These are phyloP conservation scores for Haliaeetus leucogaster DNA, from an alignment of 2,113 vertebrate species.

Conservation along the genomic window DNA sequence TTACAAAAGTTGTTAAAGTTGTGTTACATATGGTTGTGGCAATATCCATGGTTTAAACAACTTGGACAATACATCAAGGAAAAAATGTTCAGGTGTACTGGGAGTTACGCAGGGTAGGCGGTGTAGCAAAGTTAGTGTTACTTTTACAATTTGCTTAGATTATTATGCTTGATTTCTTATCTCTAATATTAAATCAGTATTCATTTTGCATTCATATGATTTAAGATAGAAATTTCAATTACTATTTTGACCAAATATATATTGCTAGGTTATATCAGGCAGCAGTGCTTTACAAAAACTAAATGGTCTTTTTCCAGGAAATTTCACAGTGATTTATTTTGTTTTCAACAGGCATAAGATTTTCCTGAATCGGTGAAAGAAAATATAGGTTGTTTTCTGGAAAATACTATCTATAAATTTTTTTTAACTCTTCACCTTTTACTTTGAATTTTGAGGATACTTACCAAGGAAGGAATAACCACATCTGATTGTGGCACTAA, in stretches of 20 bases:
- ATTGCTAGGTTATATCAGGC: not conserved
- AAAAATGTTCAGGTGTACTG: not conserved
- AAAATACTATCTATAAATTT: not conserved
- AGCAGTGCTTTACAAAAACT: not conserved
- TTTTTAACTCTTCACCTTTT: not conserved
- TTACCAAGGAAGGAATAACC: not conserved
- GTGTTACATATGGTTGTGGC: fast-evolving
- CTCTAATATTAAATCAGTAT: not conserved
- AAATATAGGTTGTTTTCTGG: not conserved
- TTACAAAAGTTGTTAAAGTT: not conserved
- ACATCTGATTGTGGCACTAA: not conserved
- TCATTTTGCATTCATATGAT: not conserved
- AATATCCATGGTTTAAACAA: not conserved
- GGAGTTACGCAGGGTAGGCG: not conserved
- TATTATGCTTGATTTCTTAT: not conserved
- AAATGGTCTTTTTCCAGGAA: constrained; percentile 42
- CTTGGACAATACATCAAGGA: not conserved
- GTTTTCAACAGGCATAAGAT: not conserved
- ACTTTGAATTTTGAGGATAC: not conserved
- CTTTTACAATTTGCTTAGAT: not conserved
- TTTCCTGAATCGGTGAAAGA: not conserved
- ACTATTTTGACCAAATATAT: not conserved
- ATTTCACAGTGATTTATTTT: constrained; percentile 23
- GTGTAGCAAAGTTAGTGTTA: not conserved
- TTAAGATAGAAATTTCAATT: not conserved